Evolutionary conservation across 2,113 vertebrate genomes (phyloP).

Genomic region (Hemiscyllium ocellatum): DNA sequence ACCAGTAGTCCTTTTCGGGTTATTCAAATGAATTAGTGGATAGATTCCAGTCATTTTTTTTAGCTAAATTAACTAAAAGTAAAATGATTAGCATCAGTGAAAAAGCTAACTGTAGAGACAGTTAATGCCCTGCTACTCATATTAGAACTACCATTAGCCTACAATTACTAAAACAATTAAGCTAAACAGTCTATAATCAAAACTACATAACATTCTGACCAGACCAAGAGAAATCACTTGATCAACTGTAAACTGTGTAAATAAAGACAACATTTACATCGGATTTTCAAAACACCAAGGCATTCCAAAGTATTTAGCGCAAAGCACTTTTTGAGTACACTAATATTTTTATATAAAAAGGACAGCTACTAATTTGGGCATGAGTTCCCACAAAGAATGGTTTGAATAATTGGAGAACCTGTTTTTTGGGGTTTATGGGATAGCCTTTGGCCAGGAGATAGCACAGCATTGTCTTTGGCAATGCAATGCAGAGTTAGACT

Average conservation of each 20-base stretch:
- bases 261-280: background rate
- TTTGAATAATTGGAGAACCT: too few relatives aligned
- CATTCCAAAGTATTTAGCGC: background rate
- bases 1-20: background rate
- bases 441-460: background rate
- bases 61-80: background rate
- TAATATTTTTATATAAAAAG: background rate
- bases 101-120: background rate
- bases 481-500: too few relatives aligned
- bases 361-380: too few relatives aligned
- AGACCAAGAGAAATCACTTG: background rate
- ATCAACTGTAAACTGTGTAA: background rate
- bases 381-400: too few relatives aligned
- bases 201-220: background rate
- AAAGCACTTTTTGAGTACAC: background rate
- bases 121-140: background rate
- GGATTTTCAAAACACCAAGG: background rate
- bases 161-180: background rate
- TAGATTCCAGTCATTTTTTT: background rate
- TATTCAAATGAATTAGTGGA: background rate
- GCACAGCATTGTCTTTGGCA: background rate
- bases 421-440: too few relatives aligned
- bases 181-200: background rate
- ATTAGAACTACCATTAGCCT: background rate
- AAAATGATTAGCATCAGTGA: background rate